phyloP scores from a whole-genome alignment of 2,797 vertebrate genomes.

The Merluccius polli region DNA sequence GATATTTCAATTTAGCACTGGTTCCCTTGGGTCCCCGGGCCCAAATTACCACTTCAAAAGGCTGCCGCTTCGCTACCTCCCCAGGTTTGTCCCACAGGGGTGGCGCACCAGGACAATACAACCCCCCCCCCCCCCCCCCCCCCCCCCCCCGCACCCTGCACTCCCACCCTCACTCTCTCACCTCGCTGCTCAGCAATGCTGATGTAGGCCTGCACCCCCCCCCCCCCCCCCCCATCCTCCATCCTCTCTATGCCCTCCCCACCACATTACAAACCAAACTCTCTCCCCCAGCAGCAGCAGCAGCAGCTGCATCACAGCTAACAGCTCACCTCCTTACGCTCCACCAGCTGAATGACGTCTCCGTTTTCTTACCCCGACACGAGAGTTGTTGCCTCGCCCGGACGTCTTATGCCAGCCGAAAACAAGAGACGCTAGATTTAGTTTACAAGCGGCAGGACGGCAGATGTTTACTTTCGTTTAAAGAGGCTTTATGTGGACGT shows the following conservation, averaged over 20 bases:
- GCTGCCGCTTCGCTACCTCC: conserved; percentile 39
- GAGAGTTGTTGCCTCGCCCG: background rate
- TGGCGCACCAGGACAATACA: conserved; percentile 15
- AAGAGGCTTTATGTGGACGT: background rate
- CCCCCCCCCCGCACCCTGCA: conserved; percentile 5
- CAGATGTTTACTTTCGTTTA: background rate
- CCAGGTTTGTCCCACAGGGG: conserved; percentile 56
- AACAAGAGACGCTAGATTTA: background rate
- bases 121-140: conserved; percentile 12
- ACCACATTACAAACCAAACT: conserved; percentile 39
- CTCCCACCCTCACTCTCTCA: conserved; percentile 27
- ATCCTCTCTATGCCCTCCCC: conserved; percentile 28
- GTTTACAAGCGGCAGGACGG: background rate
- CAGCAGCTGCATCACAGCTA: too few species aligned
- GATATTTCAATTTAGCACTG: conserved; percentile 73
- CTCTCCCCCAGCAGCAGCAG: conserved; percentile 18
- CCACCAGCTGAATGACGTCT: conserved; percentile 22
- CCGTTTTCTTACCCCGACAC: conserved; percentile 8
- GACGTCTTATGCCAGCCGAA: background rate
- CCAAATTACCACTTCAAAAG: conserved; percentile 74
- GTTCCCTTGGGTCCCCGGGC: conserved; percentile 47
- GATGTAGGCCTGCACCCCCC: conserved; percentile 40
- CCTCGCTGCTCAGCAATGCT: conserved; percentile 46
- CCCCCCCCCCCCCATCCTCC: conserved; percentile 27
- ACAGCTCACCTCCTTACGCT: conserved; percentile 31